Evolutionary conservation across 1,140 invertebrate species (phyloP).

Genomic region (Battus philenor): DNA sequence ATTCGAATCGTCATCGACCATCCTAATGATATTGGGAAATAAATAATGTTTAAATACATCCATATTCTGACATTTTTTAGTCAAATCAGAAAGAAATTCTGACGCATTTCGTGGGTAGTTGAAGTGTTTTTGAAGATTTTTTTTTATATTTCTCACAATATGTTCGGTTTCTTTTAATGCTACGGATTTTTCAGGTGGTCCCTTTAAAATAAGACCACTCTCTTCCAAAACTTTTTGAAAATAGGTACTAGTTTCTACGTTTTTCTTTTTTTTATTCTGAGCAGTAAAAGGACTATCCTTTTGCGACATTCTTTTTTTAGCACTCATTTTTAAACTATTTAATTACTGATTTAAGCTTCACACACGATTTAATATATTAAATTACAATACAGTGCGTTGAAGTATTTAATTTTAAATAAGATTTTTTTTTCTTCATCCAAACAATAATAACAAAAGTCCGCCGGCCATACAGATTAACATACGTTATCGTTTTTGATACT

Average conservation of each 20-base stretch:
- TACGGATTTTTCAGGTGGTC: constrained; percentile 44
- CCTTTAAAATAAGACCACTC: constrained; percentile 47
- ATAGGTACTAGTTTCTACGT: constrained; percentile 26
- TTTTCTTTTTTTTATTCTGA: constrained; percentile 33
- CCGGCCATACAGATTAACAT: too few species aligned
- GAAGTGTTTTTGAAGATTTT: constrained; percentile 55
- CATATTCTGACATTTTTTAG: constrained; percentile 45
- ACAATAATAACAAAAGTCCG: too few species aligned
- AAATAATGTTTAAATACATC: constrained; percentile 57
- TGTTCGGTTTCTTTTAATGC: constrained; percentile 41
- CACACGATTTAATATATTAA: too few species aligned
- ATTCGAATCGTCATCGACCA: constrained; percentile 34
- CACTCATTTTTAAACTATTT: constrained; percentile 20
- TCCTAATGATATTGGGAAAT: constrained; percentile 52
- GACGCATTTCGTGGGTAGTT: constrained; percentile 61
- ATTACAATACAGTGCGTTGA: not conserved
- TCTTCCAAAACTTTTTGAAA: constrained; percentile 40
- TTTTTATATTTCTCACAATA: constrained; percentile 57
- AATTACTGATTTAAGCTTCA: too few species aligned
- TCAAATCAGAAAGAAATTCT: constrained; percentile 49
- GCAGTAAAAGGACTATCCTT: constrained; percentile 9
- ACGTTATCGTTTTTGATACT: too few species aligned
- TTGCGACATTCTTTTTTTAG: constrained; percentile 29
- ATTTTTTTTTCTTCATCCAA: too few species aligned
- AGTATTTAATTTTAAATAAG: too few species aligned